These are phyloP conservation scores for Rhamnusium bicolor DNA, from an alignment of 2,888 invertebrate species.

Conservation along the genomic window DNA sequence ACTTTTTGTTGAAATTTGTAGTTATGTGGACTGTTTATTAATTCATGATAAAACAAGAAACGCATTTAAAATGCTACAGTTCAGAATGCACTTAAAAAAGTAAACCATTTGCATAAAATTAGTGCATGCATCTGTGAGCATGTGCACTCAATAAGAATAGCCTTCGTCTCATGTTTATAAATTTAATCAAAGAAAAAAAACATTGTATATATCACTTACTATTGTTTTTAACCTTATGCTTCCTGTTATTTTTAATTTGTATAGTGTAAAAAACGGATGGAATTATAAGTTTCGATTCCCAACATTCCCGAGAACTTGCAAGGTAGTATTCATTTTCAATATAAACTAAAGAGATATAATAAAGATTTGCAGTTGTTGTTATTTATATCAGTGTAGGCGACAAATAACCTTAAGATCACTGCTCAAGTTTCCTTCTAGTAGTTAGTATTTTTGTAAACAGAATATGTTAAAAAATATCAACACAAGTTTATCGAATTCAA, in stretches of 20 bases:
- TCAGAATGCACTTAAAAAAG: conserved; percentile 17
- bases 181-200: conserved; percentile 26
- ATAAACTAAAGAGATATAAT: conserved; percentile 19
- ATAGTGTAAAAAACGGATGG: conserved; percentile 23
- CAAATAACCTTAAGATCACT: conserved; percentile 23
- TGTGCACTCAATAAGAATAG: conserved; percentile 36
- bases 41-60: too few species aligned
- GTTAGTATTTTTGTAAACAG: background rate
- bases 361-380: conserved; percentile 16
- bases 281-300: conserved; percentile 23
- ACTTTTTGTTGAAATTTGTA: too few species aligned
- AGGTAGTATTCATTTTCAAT: conserved; percentile 27
- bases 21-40: too few species aligned
- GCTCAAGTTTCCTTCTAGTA: conserved; percentile 18
- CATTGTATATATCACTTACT: conserved; percentile 36
- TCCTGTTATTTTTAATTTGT: conserved; percentile 35
- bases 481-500: background rate
- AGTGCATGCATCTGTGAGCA: conserved; percentile 36
- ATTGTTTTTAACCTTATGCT: conserved; percentile 40
- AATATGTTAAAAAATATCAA: background rate
- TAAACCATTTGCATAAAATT: conserved; percentile 28
- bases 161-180: conserved; percentile 37
- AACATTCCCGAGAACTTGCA: conserved; percentile 26
- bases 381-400: conserved; percentile 20
- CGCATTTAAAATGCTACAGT: background rate